A percentile compares a stretch with the other conserved stretches of the same genome.
Conservation (phyloP, 2,113 vertebrate genomes). For the Redunca redunca region DNA sequence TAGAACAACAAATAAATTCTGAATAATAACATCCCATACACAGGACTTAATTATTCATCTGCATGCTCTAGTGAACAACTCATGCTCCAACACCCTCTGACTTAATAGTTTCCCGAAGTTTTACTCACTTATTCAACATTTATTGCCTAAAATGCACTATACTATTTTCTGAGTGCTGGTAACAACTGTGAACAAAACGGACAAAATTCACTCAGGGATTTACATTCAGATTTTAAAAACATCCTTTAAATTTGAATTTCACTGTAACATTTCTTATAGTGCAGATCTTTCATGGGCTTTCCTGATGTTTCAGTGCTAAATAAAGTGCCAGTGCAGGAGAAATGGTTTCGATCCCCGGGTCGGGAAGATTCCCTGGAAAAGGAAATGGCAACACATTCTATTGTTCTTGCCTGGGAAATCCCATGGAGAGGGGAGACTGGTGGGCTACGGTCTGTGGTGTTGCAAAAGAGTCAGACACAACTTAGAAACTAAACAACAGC, state of each 20-base stretch:
- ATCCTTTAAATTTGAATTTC: not conserved
- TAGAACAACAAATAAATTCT: not conserved
- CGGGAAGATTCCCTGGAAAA: not conserved
- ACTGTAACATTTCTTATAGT: not conserved
- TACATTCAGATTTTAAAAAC: not conserved
- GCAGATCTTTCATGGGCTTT: not conserved
- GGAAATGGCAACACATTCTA: not conserved
- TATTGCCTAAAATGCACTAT: not conserved
- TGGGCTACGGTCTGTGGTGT: fast-evolving
- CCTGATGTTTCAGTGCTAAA: not conserved
- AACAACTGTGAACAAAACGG: not conserved
- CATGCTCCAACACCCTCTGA: not conserved
- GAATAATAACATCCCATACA: not conserved
- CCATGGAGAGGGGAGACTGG: not conserved
- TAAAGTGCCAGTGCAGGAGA: not conserved
- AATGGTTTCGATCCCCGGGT: not conserved
- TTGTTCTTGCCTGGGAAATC: not conserved
- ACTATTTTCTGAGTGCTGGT: not conserved
- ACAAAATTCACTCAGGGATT: not conserved
- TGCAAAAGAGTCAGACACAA: not conserved
- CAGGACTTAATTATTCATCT: not conserved
- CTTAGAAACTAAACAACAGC: not conserved
- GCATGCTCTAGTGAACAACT: not conserved
- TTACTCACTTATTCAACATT: not conserved
- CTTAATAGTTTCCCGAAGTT: not conserved